phyloP scores from a whole-genome alignment of 2,797 vertebrate genomes.

The Triplophysa yarkandensis region DNA sequence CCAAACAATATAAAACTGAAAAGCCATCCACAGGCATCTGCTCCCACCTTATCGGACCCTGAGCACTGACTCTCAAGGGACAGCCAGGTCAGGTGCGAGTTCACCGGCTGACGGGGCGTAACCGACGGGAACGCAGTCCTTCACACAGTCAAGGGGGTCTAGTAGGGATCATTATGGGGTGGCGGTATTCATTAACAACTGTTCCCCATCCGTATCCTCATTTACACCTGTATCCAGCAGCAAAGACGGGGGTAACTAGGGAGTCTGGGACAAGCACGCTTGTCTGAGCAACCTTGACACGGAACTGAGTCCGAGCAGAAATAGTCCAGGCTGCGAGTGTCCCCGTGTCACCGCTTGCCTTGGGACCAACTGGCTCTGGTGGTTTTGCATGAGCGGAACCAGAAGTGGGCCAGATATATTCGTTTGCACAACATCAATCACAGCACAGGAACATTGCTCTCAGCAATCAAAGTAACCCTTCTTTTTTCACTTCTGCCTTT shows the following conservation, averaged over 20 bases:
- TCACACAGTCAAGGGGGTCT: conserved; percentile 48
- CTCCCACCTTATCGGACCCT: conserved; percentile 3
- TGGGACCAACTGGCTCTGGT: conserved; percentile 54
- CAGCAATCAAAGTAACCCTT: conserved; percentile 47
- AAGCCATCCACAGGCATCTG: conserved; percentile 24
- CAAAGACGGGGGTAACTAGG: conserved; percentile 44
- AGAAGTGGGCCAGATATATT: conserved; percentile 59
- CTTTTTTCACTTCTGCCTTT: conserved; percentile 16
- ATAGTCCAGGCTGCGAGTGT: conserved; percentile 45
- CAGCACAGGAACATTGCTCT: conserved; percentile 46
- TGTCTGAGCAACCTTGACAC: conserved; percentile 62
- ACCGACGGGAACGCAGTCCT: conserved; percentile 48
- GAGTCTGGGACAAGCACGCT: conserved; percentile 50
- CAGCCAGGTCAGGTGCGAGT: conserved; percentile 40
- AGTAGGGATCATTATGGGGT: conserved; percentile 47
- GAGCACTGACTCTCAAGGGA: conserved; percentile 23
- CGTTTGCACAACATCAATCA: conserved; percentile 58
- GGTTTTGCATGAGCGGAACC: conserved; percentile 54
- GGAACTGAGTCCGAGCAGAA: conserved; percentile 52
- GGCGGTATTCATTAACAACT: conserved; percentile 61
- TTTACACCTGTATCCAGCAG: conserved; percentile 40
- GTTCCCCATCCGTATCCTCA: conserved; percentile 56
- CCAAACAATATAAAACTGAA: conserved; percentile 22
- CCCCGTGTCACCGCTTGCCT: conserved; percentile 52
- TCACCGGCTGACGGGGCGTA: conserved; percentile 49